Percentiles rank a stretch among this genome's conserved stretches.
These are phyloP conservation scores for Elegia similella DNA, from an alignment of 2,888 invertebrate genomes.

Conservation along the genomic window DNA sequence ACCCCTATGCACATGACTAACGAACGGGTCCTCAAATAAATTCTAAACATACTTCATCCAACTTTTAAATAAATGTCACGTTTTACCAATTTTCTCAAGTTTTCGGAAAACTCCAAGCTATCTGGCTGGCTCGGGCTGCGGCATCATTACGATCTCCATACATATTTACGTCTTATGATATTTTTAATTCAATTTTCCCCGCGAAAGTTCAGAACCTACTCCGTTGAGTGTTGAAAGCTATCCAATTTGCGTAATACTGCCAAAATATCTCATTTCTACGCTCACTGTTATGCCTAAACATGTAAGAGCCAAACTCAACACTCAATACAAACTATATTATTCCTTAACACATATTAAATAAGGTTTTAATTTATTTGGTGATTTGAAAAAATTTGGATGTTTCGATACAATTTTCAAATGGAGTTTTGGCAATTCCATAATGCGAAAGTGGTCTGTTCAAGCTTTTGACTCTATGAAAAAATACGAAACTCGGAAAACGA, in stretches of 20 bases:
- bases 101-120: constrained; percentile 19
- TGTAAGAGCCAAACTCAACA: constrained; percentile 41
- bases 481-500: constrained; percentile 76
- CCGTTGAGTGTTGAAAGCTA: constrained; percentile 82
- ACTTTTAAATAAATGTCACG: constrained; percentile 12
- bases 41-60: neutral
- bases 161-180: constrained; percentile 79
- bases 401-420: constrained; percentile 52
- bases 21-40: neutral
- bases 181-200: constrained; percentile 81
- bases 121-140: constrained; percentile 31
- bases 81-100: constrained; percentile 14
- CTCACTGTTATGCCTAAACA: constrained; percentile 55
- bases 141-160: constrained; percentile 73
- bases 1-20: neutral
- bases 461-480: constrained; percentile 82
- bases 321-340: constrained; percentile 33
- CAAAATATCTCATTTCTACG: constrained; percentile 83
- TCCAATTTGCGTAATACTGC: constrained; percentile 82
- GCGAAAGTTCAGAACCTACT: constrained; percentile 80
- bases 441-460: constrained; percentile 82
- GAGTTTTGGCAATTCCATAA: constrained; percentile 82
- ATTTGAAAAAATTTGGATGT: constrained; percentile 36
- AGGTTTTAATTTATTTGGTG: constrained; percentile 31
- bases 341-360: constrained; percentile 22